These are phyloP conservation scores for Hormaphis cornu DNA, from an alignment of 1,140 invertebrate genomes.

Conservation along the genomic window DNA sequence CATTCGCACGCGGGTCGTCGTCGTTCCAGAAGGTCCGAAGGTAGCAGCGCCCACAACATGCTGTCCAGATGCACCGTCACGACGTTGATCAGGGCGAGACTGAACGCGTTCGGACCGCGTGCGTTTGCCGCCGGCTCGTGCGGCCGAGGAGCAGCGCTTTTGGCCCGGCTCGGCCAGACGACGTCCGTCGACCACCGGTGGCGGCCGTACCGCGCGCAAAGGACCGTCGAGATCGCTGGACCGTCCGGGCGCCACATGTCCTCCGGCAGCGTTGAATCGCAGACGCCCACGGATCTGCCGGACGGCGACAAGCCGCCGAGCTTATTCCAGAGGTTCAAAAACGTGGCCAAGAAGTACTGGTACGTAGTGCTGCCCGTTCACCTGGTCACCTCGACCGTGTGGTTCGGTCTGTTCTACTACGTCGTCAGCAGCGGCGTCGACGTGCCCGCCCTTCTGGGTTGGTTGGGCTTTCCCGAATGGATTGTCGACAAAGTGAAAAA, in stretches of 20 bases:
- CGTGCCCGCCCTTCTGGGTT: slow-evolving; percentile 65
- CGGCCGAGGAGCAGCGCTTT: too few species aligned
- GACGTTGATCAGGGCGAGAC: not conserved
- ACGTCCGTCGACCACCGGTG: too few species aligned
- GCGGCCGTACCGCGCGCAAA: too few species aligned
- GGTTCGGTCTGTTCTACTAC: slow-evolving; percentile 72
- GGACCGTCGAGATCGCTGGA: too few species aligned
- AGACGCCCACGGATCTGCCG: too few species aligned
- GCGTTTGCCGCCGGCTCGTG: too few species aligned
- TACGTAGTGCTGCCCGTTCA: slow-evolving; percentile 87
- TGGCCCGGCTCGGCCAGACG: too few species aligned
- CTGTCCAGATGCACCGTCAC: not conserved
- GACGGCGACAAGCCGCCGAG: slow-evolving; percentile 45
- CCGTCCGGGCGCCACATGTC: too few species aligned
- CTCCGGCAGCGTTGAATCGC: too few species aligned
- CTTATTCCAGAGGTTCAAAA: slow-evolving; percentile 75
- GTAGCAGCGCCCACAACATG: not conserved
- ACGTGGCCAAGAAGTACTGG: slow-evolving; percentile 89
- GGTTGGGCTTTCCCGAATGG: slow-evolving; percentile 61
- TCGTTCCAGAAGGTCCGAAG: too few species aligned
- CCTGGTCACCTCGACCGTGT: slow-evolving; percentile 69
- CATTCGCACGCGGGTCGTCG: too few species aligned
- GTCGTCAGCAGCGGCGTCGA: slow-evolving; percentile 66
- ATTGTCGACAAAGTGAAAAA: slow-evolving; percentile 62
- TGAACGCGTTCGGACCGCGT: not conserved